Evolutionary conservation across 2,888 invertebrate species (phyloP).

Genomic region (Orthosia incerta): DNA sequence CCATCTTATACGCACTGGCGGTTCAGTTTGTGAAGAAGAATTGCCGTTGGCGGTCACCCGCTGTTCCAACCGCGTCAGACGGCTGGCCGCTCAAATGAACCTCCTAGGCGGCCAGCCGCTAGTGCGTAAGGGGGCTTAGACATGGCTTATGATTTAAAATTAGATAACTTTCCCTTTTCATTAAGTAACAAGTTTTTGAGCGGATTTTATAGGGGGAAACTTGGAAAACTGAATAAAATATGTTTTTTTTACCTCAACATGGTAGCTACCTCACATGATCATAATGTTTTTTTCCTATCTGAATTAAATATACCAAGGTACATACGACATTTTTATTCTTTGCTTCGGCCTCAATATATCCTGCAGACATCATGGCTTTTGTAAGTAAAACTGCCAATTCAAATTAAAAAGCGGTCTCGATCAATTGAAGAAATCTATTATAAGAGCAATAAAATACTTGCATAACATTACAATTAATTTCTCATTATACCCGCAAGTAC

Average conservation of each 20-base stretch:
- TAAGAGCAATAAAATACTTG: constrained; percentile 58
- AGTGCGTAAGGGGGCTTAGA: too few relatives aligned
- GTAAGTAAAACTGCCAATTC: constrained; percentile 20
- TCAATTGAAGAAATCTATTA: constrained; percentile 50
- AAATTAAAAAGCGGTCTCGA: constrained; percentile 14
- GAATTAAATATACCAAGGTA: constrained; percentile 9
- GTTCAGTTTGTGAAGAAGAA: too few relatives aligned
- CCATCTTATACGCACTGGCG: too few relatives aligned
- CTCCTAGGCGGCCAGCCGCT: too few relatives aligned
- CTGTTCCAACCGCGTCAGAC: too few relatives aligned
- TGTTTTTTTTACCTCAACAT: not conserved
- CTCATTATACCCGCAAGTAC: constrained; percentile 20
- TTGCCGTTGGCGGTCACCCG: too few relatives aligned
- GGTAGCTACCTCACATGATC: not conserved
- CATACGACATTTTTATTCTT: constrained; percentile 34
- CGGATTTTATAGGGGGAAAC: not conserved
- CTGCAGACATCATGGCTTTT: constrained; percentile 25
- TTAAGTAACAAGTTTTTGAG: not conserved
- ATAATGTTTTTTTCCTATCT: constrained; percentile 5
- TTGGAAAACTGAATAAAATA: not conserved
- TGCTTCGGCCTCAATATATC: not conserved
- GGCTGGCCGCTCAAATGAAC: too few relatives aligned
- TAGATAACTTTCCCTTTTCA: too few relatives aligned
- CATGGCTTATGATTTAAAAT: too few relatives aligned
- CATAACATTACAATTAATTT: constrained; percentile 34